A percentile compares a stretch with the other conserved stretches of the same genome.
Evolutionary conservation across 2,888 invertebrate genomes (phyloP).

Genomic region (Tenodera sinensis): DNA sequence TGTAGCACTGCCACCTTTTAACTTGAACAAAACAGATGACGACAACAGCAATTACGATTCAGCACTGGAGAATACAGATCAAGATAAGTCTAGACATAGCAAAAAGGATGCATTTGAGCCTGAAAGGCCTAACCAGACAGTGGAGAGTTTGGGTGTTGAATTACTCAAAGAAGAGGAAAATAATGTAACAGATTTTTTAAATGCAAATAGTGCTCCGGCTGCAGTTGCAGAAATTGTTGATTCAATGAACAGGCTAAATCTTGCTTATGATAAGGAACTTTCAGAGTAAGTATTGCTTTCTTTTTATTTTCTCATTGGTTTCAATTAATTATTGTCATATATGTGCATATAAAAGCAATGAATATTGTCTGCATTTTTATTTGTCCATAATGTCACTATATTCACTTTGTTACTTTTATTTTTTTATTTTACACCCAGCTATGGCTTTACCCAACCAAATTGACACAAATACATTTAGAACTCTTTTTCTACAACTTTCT

Average conservation of each 20-base stretch:
- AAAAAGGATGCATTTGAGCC: neutral
- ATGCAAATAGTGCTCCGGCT: constrained; percentile 20
- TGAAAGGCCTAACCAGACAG: neutral
- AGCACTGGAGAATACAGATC: constrained; percentile 19
- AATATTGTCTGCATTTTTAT: no score
- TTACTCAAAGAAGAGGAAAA: neutral
- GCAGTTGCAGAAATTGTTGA: constrained; percentile 19
- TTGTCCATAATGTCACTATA: no score
- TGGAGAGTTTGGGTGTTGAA: neutral
- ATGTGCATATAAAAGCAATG: no score
- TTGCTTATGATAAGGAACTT: constrained; percentile 13
- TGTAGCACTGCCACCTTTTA: neutral
- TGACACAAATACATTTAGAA: no score
- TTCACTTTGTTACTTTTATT: no score
- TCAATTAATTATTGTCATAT: no score
- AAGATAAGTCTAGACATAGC: constrained; percentile 13
- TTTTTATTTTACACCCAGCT: no score
- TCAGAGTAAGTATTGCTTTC: neutral
- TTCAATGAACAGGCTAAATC: constrained; percentile 18
- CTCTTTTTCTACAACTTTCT: no score
- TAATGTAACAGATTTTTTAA: constrained; percentile 2
- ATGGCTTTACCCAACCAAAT: no score
- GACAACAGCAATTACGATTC: constrained; percentile 24
- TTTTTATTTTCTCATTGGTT: neutral
- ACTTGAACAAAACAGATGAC: constrained; percentile 15